phyloP scores from a whole-genome alignment of 2,888 invertebrate genomes.

The Phytoseiulus persimilis region DNA sequence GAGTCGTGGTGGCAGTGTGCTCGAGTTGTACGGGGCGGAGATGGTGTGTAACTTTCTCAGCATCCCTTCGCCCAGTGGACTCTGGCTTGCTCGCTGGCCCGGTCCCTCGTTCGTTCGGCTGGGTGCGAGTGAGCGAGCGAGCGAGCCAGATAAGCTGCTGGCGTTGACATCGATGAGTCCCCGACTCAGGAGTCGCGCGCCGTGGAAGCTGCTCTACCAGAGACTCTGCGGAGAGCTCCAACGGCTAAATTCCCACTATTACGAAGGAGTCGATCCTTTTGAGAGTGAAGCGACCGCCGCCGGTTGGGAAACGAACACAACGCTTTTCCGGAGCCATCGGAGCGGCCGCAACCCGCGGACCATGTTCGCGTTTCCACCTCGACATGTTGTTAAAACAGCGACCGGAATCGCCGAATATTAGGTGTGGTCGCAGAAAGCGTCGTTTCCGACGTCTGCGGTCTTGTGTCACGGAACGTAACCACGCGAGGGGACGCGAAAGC shows the following conservation, averaged over 20 bases:
- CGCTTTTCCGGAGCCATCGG: background rate
- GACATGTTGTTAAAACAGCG: background rate
- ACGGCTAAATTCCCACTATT: background rate
- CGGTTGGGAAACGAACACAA: background rate
- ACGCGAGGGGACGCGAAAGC: background rate
- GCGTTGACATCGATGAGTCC: constrained; percentile 5
- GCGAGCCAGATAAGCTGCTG: background rate
- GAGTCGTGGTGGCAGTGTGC: background rate
- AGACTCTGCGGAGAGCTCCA: background rate
- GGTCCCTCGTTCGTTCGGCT: background rate
- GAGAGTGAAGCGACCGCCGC: background rate
- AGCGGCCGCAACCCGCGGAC: background rate
- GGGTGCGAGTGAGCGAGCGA: background rate
- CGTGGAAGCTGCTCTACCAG: background rate
- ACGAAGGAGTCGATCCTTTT: background rate
- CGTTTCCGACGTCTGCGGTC: background rate
- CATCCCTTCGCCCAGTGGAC: background rate
- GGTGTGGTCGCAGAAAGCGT: background rate
- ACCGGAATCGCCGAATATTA: background rate
- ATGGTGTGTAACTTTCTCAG: constrained; percentile 5
- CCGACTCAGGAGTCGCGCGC: background rate
- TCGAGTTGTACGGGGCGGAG: background rate
- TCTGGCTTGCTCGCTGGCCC: background rate
- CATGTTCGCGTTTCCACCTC: background rate
- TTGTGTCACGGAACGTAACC: background rate